Percentiles rank a stretch among this genome's conserved stretches.
Conservation (phyloP, 2,888 invertebrate genomes). For the Pyrgus malvae region DNA sequence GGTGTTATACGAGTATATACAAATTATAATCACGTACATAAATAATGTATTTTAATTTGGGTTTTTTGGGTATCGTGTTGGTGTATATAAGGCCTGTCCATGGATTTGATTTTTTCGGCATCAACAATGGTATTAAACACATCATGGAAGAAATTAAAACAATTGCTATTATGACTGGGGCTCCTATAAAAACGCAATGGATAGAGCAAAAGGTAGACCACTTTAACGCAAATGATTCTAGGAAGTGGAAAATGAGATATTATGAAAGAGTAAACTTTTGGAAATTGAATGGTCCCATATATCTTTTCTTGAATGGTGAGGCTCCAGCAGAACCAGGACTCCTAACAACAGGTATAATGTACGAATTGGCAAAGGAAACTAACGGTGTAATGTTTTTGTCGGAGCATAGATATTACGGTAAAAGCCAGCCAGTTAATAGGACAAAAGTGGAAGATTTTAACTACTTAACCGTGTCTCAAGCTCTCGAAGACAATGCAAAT, state of each 20-base stretch:
- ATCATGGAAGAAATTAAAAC: constrained; percentile 7
- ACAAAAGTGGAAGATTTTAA: constrained; percentile 50
- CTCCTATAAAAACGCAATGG: constrained; percentile 40
- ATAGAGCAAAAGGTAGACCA: constrained; percentile 64
- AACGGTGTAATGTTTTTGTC: constrained; percentile 62
- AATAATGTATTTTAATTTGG: too few species aligned
- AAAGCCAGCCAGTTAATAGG: constrained; percentile 59
- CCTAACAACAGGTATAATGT: constrained; percentile 55
- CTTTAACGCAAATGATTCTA: constrained; percentile 50
- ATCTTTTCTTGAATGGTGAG: constrained; percentile 63
- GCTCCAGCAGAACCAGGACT: constrained; percentile 49
- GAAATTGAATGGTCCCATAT: constrained; percentile 58
- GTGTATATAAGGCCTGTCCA: too few species aligned
- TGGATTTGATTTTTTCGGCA: too few species aligned
- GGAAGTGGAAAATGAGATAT: constrained; percentile 65
- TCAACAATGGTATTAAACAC: constrained; percentile 2
- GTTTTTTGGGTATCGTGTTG: too few species aligned
- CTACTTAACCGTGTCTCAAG: constrained; percentile 61
- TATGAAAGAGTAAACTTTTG: constrained; percentile 57
- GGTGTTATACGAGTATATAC: too few species aligned
- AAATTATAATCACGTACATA: too few species aligned
- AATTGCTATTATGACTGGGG: not conserved
- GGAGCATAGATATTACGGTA: constrained; percentile 71
- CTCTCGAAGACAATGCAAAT: constrained; percentile 60
- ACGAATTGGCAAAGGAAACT: constrained; percentile 65